Base-by-base conservation (phyloP, 2,113 vertebrate species). In the Chionodraco myersi region DNA sequence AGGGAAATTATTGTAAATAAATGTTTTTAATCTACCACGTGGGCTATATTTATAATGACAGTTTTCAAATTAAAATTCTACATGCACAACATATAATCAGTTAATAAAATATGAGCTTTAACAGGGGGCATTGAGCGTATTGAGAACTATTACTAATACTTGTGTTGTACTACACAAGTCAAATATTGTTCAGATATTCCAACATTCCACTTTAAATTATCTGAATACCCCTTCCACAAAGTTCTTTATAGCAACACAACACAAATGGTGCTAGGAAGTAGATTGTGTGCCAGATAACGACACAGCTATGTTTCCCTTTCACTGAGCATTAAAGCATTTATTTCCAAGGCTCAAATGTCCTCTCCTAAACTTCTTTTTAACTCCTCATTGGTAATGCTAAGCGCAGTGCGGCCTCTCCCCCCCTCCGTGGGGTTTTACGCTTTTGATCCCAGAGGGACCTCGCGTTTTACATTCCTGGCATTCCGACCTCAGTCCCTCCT, bases 401-500 rank as follows among this genome's bases (percentile, higher is more conserved):
- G 69, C 65, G 47, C 79, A 2, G 10, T 48, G 63, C 68, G 71
- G 16, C 79, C 56, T 59, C 21, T 21, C 69, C 72, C 44, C 70
- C 10, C 54, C 30, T 13, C 69, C 63, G 70, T 79, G 88, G 86
- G 91, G 84, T 91, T 93, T 93, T 91, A 92, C 88, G 93, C 93
- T 86, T 94, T 93, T 93, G 94, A 94, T 95, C 93, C 93, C 92
- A 77, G 95, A 95, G 95, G 96, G 95, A 96, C 95, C 94, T 96
- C 95, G 95, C 95, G 95, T 95, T 95, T 96, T 93, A 88, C 97
- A 98, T 99, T 98, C 97, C 97, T 92, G 89, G 79, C 97, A 98
- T 99, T 97, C 96, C 96, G 92, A 92, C 82, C 93, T 91, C 93
- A 83, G 88, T 96, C 94, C 93, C 92, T 93, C 89, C 92, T 93